These are phyloP conservation scores for Chauna torquata DNA, from an alignment of 2,113 vertebrate species.

Conservation along the genomic window DNA sequence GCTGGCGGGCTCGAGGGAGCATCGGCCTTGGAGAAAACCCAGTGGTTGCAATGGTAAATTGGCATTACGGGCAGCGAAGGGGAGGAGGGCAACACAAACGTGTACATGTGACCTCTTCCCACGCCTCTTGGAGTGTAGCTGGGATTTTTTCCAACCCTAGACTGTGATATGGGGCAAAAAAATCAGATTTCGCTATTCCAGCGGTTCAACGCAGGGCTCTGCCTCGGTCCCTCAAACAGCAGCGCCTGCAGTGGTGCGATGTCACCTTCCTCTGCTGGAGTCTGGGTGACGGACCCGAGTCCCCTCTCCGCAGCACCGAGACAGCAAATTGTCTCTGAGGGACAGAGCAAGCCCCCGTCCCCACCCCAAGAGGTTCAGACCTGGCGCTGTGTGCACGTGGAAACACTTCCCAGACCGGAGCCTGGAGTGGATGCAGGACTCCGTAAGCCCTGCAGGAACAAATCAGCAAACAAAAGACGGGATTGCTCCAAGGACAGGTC, in stretches of 20 bases:
- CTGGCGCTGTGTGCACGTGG: accelerated
- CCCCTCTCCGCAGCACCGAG: too few relatives aligned
- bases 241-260: not conserved
- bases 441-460: not conserved
- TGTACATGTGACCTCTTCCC: not conserved
- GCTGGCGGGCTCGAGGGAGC: conserved; percentile 1
- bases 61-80: not conserved
- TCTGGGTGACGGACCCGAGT: accelerated
- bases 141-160: not conserved
- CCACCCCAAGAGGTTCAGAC: not conserved
- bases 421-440: not conserved
- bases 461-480: not conserved
- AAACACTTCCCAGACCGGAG: not conserved
- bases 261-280: not conserved
- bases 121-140: not conserved
- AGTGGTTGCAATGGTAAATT: not conserved
- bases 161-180: not conserved
- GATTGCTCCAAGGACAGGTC: conserved; percentile 28
- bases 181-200: not conserved
- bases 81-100: not conserved
- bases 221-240: not conserved
- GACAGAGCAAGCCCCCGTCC: accelerated
- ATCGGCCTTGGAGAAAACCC: not conserved
- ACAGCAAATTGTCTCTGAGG: not conserved
- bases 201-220: not conserved